phyloP scores from a whole-genome alignment of 2,113 vertebrate species.

The Oceanodroma tethys region DNA sequence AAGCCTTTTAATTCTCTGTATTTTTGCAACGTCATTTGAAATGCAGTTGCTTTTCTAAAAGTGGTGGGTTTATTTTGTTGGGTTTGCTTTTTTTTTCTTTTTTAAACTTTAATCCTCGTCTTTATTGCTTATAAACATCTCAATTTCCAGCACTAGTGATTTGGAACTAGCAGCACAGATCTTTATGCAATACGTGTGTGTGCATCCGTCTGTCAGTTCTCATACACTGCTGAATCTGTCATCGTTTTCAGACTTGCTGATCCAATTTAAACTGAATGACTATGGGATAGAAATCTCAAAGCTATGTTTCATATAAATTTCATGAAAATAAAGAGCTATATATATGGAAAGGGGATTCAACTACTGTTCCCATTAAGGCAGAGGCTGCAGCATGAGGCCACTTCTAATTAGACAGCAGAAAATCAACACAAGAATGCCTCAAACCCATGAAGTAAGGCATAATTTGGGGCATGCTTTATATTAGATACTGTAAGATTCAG shows the following conservation, averaged over 20 bases:
- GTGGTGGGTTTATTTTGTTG: not conserved
- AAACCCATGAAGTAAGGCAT: not conserved
- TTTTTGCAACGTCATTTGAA: not conserved
- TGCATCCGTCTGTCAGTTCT: not conserved
- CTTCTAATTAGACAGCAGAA: not conserved
- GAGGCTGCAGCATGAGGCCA: not conserved
- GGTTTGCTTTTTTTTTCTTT: not conserved
- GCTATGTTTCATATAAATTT: not conserved
- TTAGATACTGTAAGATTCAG: not conserved
- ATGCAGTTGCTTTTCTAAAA: not conserved
- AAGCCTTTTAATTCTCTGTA: not conserved
- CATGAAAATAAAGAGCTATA: not conserved
- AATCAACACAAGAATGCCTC: not conserved
- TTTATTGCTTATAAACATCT: not conserved
- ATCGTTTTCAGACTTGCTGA: not conserved
- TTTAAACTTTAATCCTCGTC: not conserved
- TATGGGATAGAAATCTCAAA: not conserved
- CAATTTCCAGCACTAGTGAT: not conserved
- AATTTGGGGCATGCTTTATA: conserved; percentile 6
- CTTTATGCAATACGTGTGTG: not conserved
- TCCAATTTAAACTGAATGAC: not conserved
- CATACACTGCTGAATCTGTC: not conserved
- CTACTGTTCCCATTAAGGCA: not conserved
- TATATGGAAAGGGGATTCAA: not conserved
- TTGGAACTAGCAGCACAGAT: not conserved